Evolutionary conservation across 2,888 invertebrate genomes (phyloP).

Genomic region (Rhabditoides inermis): DNA sequence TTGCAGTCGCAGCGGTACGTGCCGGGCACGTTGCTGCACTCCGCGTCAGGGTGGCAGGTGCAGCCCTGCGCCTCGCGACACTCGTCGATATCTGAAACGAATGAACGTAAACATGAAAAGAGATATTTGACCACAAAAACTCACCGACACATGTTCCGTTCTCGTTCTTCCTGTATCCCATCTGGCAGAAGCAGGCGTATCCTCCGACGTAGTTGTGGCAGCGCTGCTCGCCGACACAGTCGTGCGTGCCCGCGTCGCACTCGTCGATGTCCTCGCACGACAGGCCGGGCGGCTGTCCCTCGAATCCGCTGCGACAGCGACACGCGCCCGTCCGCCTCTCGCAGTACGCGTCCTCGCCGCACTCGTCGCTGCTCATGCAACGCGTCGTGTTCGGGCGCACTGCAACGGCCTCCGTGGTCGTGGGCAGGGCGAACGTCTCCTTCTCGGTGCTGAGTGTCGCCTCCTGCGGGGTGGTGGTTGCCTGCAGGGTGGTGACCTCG

Average conservation of each 20-base stretch:
- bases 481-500: neutral
- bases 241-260: slow-evolving; percentile 65
- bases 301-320: slow-evolving; percentile 42
- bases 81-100: slow-evolving; percentile 38
- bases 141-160: slow-evolving; percentile 29
- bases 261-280: slow-evolving; percentile 58
- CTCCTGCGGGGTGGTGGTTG: neutral
- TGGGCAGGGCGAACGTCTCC: slow-evolving; percentile 26
- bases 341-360: slow-evolving; percentile 45
- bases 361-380: slow-evolving; percentile 40
- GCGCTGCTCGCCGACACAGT: slow-evolving; percentile 35
- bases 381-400: slow-evolving; percentile 17
- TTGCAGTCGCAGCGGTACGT: slow-evolving; percentile 39
- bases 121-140: slow-evolving; percentile 23
- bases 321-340: slow-evolving; percentile 42
- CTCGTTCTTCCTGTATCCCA: slow-evolving; percentile 40
- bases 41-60: slow-evolving; percentile 27
- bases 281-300: slow-evolving; percentile 35
- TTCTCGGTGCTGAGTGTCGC: slow-evolving; percentile 10
- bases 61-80: slow-evolving; percentile 17
- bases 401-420: slow-evolving; percentile 11
- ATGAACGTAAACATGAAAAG: neutral
- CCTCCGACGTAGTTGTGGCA: slow-evolving; percentile 47
- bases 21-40: slow-evolving; percentile 35
- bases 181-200: slow-evolving; percentile 42